Base-by-base conservation (phyloP, 2,888 invertebrate genomes). In the Caenorhabditis sp. region DNA sequence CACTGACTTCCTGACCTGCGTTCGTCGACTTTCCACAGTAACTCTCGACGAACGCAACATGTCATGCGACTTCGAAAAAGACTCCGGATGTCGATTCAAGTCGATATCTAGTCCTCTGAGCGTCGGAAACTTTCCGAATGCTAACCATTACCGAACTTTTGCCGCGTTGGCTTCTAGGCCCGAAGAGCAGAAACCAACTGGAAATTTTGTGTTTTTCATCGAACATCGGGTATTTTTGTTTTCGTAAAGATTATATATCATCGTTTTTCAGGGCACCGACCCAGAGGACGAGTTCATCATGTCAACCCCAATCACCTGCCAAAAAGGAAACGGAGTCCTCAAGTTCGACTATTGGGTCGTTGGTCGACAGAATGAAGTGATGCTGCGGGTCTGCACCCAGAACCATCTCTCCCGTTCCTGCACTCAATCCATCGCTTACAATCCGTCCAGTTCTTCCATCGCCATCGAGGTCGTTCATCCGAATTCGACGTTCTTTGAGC, bases 381-480 rank as follows among this genome's bases (percentile, higher is more conserved):
- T 78, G 67, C 28, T 89, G 15, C 80, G 85, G 53, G 89, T 89
- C 8, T 89, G 89, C 74, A 89, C 89, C 9, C 86, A 87, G 22
- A 85, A 87, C 50, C 81, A 79, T 37, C 56, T 83, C 1, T 84
- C 85, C 6, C 71, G 88, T 18, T 83, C 85, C 1, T 89, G 89
- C 76, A 89, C 89, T 61, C 79, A 89, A 83, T 77, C 84, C 18
- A 89, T 89, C 20, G 37, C 72, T 35, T 88, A 87, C 76, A 74
- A 51, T n/a, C 5, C 70, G 4, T 56, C 79, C 4, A 64, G 71
- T 8, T 74, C 87, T 0, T 72, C 84, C 3, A 85, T 89, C 15
- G 72, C 81, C 6, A 83, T 89, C 26, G 86, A 89, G 62, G 88
- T 89, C 13, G 87, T 89, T 11, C 87, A 89, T 79, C 88, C 89